phyloP scores from a whole-genome alignment of 2,797 vertebrate genomes.

The Alcedo quadribrachys region DNA sequence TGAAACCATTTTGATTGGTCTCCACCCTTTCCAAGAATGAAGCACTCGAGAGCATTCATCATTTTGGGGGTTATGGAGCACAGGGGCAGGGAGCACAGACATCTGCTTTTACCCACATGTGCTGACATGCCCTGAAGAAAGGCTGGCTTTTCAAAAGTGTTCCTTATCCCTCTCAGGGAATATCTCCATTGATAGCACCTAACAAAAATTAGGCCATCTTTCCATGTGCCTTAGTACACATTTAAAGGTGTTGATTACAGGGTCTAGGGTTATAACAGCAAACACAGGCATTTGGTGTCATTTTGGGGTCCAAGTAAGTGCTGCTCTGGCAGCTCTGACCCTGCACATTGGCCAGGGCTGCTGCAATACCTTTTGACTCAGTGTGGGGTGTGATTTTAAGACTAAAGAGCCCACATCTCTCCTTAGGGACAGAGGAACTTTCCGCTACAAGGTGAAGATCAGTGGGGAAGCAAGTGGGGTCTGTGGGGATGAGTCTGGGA shows the following conservation, averaged over 20 bases:
- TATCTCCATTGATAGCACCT: not conserved
- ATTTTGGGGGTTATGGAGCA: not conserved
- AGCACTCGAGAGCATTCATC: not conserved
- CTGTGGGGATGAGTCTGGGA: not conserved
- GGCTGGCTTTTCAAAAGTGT: not conserved
- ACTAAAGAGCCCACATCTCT: not conserved
- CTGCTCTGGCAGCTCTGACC: not conserved
- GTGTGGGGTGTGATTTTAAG: not conserved
- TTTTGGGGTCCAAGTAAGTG: not conserved
- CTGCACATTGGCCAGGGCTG: too few species aligned
- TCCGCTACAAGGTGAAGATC: not conserved
- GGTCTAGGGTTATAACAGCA: not conserved
- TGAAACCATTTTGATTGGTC: not conserved
- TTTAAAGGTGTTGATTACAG: not conserved
- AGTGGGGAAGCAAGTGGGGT: not conserved
- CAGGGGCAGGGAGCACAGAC: not conserved
- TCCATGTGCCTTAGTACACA: accelerated
- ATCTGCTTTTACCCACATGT: not conserved
- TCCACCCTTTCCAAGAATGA: not conserved
- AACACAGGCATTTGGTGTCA: not conserved
- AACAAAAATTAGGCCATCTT: not conserved
- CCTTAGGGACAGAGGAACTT: not conserved
- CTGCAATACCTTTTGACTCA: not conserved
- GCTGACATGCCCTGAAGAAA: not conserved
- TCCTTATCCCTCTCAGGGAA: not conserved